Percentiles rank a stretch among this genome's conserved stretches.
phyloP scores from a whole-genome alignment of 1,140 invertebrate genomes.

The Tribolium madens region DNA sequence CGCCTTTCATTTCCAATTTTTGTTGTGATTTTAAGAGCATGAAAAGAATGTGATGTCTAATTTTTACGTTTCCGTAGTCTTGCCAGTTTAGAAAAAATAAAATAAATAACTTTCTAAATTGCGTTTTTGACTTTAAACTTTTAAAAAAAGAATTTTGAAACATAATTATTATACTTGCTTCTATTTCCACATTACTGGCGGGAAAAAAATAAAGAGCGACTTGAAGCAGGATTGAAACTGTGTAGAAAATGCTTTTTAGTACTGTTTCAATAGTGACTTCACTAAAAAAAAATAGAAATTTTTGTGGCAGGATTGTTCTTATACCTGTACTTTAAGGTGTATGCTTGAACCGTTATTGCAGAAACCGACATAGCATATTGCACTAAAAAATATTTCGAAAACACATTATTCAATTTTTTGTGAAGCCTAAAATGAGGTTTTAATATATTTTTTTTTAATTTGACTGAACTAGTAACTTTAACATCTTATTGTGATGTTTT shows the following conservation, averaged over 20 bases:
- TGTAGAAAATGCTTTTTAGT: neutral
- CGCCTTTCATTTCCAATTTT: neutral
- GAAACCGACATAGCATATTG: conserved; percentile 1
- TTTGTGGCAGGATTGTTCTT: neutral
- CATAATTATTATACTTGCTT: neutral
- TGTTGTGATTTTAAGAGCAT: conserved; percentile 3
- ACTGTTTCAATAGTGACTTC: neutral
- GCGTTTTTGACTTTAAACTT: too few species aligned
- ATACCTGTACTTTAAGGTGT: neutral
- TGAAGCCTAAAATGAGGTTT: neutral
- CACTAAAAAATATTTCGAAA: neutral
- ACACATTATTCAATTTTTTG: neutral
- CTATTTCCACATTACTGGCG: conserved; percentile 3
- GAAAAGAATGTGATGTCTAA: conserved; percentile 3
- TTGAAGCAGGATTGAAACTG: neutral
- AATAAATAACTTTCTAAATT: neutral
- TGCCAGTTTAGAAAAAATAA: conserved; percentile 5
- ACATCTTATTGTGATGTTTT: conserved; percentile 3
- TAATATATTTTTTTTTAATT: neutral
- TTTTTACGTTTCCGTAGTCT: neutral
- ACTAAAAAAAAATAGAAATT: neutral
- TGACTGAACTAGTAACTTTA: neutral
- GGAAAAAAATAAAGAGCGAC: conserved; percentile 4
- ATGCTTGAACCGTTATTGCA: neutral
- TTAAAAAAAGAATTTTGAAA: neutral